phyloP scores from a whole-genome alignment of 2,113 vertebrate genomes.

The Oryzias javanicus region DNA sequence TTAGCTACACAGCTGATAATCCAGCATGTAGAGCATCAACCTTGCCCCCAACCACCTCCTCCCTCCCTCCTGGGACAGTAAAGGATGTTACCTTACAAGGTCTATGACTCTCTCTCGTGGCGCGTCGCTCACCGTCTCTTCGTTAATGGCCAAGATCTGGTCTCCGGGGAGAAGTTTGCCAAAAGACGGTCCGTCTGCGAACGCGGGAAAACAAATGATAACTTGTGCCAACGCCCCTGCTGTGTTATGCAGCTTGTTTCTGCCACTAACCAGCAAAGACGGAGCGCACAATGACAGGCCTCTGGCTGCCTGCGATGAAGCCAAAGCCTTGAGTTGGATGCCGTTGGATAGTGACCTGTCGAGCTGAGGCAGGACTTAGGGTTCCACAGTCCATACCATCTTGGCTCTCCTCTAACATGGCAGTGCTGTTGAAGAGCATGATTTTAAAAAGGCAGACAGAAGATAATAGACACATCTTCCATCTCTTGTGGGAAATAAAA shows the following conservation, averaged over 20 bases:
- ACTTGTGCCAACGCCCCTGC: background rate
- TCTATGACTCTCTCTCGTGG: conserved; percentile 96
- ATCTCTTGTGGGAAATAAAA: background rate
- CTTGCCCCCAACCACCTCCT: conserved; percentile 2
- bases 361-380: conserved; percentile 87
- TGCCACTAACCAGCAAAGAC: conserved; percentile 86
- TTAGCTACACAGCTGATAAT: conserved; percentile 19
- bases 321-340: conserved; percentile 90
- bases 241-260: background rate
- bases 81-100: conserved; percentile 93
- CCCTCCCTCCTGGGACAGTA: conserved; percentile 76
- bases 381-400: conserved; percentile 95
- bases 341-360: conserved; percentile 90
- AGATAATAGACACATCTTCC: background rate
- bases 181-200: conserved; percentile 90
- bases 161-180: conserved; percentile 95
- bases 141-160: conserved; percentile 95
- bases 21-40: background rate
- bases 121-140: conserved; percentile 93
- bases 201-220: conserved; percentile 7
- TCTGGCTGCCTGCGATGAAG: conserved; percentile 93
- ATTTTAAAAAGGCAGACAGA: background rate
- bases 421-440: conserved; percentile 80
- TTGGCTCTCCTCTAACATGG: conserved; percentile 86
- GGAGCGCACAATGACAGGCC: conserved; percentile 91